Evolutionary conservation across 2,797 vertebrate genomes (phyloP), one percentile per base, ranked within the genome.

Genomic region (Halcyon badia): DNA sequence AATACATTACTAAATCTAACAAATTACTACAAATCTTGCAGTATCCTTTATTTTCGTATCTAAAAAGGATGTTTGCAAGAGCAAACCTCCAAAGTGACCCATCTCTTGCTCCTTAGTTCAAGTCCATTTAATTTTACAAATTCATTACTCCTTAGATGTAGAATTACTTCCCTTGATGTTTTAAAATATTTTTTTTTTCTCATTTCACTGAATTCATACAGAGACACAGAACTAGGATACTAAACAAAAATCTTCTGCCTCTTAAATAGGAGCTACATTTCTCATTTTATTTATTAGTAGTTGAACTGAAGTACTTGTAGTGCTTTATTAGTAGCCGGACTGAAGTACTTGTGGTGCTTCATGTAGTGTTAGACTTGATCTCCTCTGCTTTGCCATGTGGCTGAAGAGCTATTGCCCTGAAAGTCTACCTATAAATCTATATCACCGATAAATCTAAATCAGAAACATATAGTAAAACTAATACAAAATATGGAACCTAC

Each of bases 1-100:
- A 94, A 94, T 97, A 97, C 58, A 76, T 90, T 88, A 75, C 83
- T 95, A 96, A 93, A 93, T 95, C 58, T 96, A 91, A 90, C 66
- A 96, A 91, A 96, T 97, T 93, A 84, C 85, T 94, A 81, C 62
- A 95, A 86, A 94, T 95, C 41, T 93, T 91, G n/a, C 65, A 75
- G 24, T 75, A 91, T 87, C 69, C 54, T 86, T 81, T 75, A 75
- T 90, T 95, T 94, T 88, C 58, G 58, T 78, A 66, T 71, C 65
- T 79, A 61, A 82, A 95, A 92, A 62, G 42, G 42, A 77, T 69
- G 58, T 35, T 31, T 62, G n/a, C 41, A 92, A 80, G 56, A 91
- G 78, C 33, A 92, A 89, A 87, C 6, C 18, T 64, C 46, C 44
- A 90, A 68, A 78, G 39, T 1, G 2, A 54, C 54, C 5, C 31